phyloP scores from a whole-genome alignment of 2,113 vertebrate species.

The Naja naja region DNA sequence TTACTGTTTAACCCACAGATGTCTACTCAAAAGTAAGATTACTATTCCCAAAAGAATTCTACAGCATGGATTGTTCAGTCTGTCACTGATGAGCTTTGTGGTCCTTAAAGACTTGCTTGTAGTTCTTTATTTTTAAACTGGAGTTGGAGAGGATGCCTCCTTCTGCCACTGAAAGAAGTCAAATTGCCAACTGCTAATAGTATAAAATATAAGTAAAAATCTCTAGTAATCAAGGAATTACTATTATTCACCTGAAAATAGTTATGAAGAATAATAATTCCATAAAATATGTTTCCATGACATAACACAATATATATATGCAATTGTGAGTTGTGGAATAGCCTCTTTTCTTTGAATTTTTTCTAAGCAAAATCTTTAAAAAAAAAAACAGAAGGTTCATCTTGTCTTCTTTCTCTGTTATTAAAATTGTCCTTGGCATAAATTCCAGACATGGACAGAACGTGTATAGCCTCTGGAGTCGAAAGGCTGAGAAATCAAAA shows the following conservation, averaged over 20 bases:
- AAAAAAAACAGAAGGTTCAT: background rate
- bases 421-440: background rate
- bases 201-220: background rate
- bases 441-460: background rate
- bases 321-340: background rate
- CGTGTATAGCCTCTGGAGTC: background rate
- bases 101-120: background rate
- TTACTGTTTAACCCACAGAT: background rate
- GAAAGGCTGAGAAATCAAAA: background rate
- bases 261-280: background rate
- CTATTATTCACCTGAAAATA: background rate
- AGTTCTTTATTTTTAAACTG: background rate
- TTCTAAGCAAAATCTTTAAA: background rate
- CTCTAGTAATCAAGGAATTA: background rate
- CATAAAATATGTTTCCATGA: background rate
- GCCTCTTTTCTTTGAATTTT: background rate
- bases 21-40: background rate
- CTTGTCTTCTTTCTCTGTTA: background rate
- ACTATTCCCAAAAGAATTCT: background rate
- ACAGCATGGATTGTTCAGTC: background rate
- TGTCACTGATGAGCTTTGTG: background rate
- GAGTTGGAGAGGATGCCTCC: background rate
- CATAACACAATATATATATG: background rate
- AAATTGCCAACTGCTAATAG: background rate
- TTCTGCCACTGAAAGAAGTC: background rate